Evolutionary conservation across 2,797 vertebrate genomes (phyloP).

Genomic region (Dryobates pubescens): DNA sequence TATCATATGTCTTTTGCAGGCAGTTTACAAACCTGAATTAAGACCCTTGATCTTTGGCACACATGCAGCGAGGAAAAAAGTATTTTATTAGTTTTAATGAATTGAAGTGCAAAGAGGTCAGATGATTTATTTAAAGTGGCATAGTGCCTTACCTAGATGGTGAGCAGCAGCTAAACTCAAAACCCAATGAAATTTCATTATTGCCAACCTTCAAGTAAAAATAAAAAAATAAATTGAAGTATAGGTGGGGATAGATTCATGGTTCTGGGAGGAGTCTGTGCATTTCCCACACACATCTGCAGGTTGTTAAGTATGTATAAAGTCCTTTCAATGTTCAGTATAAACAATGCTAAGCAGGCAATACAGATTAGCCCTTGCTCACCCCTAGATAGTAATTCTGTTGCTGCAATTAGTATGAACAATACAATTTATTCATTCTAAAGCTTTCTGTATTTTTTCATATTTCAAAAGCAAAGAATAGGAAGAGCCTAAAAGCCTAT

Average conservation of each 20-base stretch:
- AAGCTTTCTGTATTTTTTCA: neutral
- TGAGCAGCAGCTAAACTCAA: neutral
- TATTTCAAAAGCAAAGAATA: neutral
- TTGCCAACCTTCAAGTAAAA: neutral
- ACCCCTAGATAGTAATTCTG: neutral
- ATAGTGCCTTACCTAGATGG: neutral
- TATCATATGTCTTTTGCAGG: neutral
- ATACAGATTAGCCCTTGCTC: neutral
- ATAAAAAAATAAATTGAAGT: neutral
- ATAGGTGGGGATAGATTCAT: neutral
- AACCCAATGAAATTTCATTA: neutral
- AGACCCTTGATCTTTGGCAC: neutral
- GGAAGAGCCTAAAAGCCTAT: neutral
- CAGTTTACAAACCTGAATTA: slow-evolving; percentile 6
- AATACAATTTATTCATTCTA: neutral
- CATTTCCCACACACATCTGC: neutral
- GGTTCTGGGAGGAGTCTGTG: neutral
- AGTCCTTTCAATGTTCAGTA: neutral
- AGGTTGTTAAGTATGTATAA: no score
- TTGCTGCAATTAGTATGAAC: neutral
- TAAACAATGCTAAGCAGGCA: neutral
- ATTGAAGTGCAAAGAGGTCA: neutral
- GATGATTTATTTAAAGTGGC: neutral
- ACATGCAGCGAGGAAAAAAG: neutral
- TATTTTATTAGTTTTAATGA: neutral